These are phyloP conservation scores for Blastomussa wellsi DNA, from an alignment of 92 coral and sea anemone species.

Conservation along the genomic window DNA sequence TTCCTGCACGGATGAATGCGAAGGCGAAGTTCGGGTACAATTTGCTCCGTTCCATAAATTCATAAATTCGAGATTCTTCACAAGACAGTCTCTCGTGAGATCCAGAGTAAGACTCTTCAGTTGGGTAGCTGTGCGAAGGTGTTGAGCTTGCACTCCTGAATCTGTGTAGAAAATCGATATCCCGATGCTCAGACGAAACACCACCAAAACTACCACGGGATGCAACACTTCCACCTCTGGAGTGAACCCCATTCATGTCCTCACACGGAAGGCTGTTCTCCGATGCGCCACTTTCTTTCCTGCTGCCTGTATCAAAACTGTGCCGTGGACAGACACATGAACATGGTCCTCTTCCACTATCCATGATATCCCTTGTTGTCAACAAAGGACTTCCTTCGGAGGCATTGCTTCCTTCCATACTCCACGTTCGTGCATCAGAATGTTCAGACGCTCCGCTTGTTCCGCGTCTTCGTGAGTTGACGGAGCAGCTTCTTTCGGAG, in stretches of 20 bases:
- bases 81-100: constrained; percentile 17
- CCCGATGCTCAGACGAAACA: not conserved
- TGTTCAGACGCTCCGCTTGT: constrained; percentile 21
- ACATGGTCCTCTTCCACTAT: not conserved
- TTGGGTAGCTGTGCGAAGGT: constrained; percentile 12
- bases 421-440: not conserved
- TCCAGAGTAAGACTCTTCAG: constrained; percentile 1
- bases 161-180: not conserved
- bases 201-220: not conserved
- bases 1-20: constrained; percentile 6
- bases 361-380: not conserved
- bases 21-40: constrained; percentile 19
- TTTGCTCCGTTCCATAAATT: constrained; percentile 11
- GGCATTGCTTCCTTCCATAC: not conserved
- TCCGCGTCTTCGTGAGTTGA: constrained; percentile 12
- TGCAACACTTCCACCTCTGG: not conserved
- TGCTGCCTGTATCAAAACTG: constrained; percentile 1
- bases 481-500: constrained; percentile 12
- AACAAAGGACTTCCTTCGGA: constrained; percentile 13
- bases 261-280: constrained; percentile 7
- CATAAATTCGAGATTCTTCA: constrained; percentile 28
- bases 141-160: not conserved
- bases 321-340: not conserved
- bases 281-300: constrained; percentile 20
- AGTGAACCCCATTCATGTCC: not conserved